Evolutionary conservation across 2,113 vertebrate species (phyloP).

Genomic region (Mesitornis unicolor): DNA sequence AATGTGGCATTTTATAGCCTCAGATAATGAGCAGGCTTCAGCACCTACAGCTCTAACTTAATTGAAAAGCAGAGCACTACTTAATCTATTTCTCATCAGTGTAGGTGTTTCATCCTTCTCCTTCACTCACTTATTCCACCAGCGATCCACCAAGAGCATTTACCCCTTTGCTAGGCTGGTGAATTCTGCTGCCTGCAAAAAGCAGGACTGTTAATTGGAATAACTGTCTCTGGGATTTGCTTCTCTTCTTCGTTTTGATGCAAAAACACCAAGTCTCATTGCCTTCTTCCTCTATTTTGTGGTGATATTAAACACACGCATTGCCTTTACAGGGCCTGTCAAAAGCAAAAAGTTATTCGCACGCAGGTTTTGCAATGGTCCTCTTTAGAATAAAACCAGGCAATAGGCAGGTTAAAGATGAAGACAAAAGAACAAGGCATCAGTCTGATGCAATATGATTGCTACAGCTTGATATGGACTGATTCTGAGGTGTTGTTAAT

Average conservation of each 20-base stretch:
- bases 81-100: neutral
- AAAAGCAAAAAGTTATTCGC: neutral
- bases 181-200: neutral
- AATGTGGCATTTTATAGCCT: constrained; percentile 40
- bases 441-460: neutral
- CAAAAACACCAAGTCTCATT: neutral
- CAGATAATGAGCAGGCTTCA: constrained; percentile 7
- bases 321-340: neutral
- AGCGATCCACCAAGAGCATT: neutral
- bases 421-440: neutral
- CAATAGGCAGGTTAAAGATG: neutral
- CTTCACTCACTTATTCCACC: neutral
- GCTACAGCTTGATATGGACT: neutral
- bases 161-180: neutral
- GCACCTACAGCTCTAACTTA: constrained; percentile 4
- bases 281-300: neutral
- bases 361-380: neutral
- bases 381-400: neutral
- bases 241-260: neutral
- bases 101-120: constrained; percentile 3
- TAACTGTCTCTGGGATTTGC: neutral
- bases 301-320: neutral
- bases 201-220: neutral
- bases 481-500: neutral
- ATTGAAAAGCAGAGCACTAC: constrained; percentile 10